Base-by-base conservation (phyloP, 2,888 invertebrate genomes). In the Lasioglossum lativentre region DNA sequence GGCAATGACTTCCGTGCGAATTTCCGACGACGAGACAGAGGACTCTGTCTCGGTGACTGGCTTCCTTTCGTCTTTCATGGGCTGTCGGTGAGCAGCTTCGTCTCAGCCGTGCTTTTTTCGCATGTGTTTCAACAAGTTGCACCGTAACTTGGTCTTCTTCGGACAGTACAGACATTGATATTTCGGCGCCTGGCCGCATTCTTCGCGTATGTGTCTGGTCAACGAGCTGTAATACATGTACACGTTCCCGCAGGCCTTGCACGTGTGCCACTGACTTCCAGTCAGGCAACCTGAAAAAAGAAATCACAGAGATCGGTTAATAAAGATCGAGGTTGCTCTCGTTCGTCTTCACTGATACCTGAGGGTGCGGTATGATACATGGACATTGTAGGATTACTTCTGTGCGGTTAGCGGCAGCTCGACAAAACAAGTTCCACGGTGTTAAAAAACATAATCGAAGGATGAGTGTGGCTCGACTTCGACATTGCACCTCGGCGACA, bases 41-140 rank as follows among this genome's bases (percentile, higher is more conserved):
- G 34, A 4, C 0, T 4, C 30, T 14, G 30, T 30, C 63, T 34
- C 34, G 63, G 4, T 63, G n/a, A n/a, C n/a, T 14, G 71, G 27
- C 10, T 23, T 8, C 34, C 34, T 12, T 10, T 30, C 63, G 30
- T 19, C 19, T 63, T 30, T 30, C 6, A 30, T 19, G 3, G 30
- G 30, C 6, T 30, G 63, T 56, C 56, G n/a, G 1, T 4, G 63
- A 19, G 16, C 6, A 30, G 27, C 63, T 30, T 16, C 63, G 63
- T 6, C n/a, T 80, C 82, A 81, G 52, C 88, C 75, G 82, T 93
- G 93, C 72, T 90, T 92, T 83, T 92, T 92, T 77, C 93, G 90
- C 80, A 95, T 93, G 83, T 95, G 95, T 82, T 94, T 94, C 88
- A 94, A 86, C 72, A 95, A 91, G 89, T 95, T 95, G 86, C 94